phyloP scores from a whole-genome alignment of 2,888 invertebrate genomes.

The Nephrotoma flavescens region DNA sequence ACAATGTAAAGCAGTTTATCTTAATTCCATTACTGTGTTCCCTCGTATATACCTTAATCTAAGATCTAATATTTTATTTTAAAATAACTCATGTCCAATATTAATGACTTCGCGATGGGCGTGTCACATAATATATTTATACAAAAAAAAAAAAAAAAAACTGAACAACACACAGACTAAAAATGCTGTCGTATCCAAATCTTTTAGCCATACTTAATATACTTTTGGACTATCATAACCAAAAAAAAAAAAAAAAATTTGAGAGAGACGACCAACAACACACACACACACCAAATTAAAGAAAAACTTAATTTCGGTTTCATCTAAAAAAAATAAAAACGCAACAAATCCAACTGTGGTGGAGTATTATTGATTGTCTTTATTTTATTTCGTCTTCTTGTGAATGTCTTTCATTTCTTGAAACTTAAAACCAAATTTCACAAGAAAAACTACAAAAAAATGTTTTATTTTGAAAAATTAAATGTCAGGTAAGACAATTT shows the following conservation, averaged over 20 bases:
- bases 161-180: neutral
- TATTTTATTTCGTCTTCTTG: neutral
- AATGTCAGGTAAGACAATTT: constrained; percentile 4
- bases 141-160: neutral
- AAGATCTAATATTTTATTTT: neutral
- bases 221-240: neutral
- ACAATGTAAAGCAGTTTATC: neutral
- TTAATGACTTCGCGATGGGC: constrained; percentile 3
- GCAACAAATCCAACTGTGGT: constrained; percentile 3
- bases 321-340: constrained; percentile 2
- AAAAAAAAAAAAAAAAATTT: neutral
- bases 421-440: neutral
- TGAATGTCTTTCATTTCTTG: neutral
- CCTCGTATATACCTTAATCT: neutral
- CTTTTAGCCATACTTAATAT: neutral
- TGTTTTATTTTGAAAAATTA: neutral
- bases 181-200: neutral
- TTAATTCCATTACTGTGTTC: neutral
- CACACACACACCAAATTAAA: neutral
- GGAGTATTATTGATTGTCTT: constrained; percentile 1
- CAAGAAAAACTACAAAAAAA: neutral
- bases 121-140: neutral
- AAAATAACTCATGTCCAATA: neutral
- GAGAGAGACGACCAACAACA: neutral
- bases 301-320: neutral